Evolutionary conservation across 2,888 invertebrate genomes (phyloP), one percentile per base, ranked within the genome.

Genomic region (Cataglyphis livida): DNA sequence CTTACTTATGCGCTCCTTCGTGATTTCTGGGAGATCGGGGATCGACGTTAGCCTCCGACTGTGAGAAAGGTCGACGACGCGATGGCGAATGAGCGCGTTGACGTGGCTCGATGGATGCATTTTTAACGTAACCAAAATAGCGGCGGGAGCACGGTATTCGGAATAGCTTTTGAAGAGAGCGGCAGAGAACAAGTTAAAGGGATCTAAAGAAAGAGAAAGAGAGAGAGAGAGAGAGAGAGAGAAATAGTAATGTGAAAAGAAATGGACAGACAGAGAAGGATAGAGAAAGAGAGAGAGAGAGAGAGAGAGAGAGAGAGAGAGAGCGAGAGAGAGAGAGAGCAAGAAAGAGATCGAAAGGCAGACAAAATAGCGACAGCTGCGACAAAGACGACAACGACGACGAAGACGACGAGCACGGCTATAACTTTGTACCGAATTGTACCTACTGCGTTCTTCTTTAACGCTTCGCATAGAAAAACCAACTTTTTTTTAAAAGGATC

Each of bases 41-140:
- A 61, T 83, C 62, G 62, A 70, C 68, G 74, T 74, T 82, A 41
- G 51, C 38, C 35, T 68, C 73, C 61, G 78, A 86, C 73, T 64
- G 59, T 65, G 81, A 84, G 85, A 85, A 83, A 87, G 88, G 87
- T 86, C 88, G 88, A 81, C 86, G 88, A 91, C 88, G 90, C 87
- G 85, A 71, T 84, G 81, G 85, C 86, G 86, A 91, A 93, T 91
- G 91, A 90, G 85, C 87, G 89, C 91, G 93, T 91, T 91, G 90
- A 92, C 91, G 90, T 89, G 89, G 84, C 90, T 87, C 92, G 92
- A 93, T 93, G 92, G 91, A 92, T 94, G 93, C 93, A 93, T 93
- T 94, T 94, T 94, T 93, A 93, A 94, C 91, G 90, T 91, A 90
- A 93, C 94, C 85, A 91, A 94, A 94, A 94, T 94, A 94, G 93